Base-by-base conservation (phyloP, 2,888 invertebrate genomes). In the Pandemis corylana region DNA sequence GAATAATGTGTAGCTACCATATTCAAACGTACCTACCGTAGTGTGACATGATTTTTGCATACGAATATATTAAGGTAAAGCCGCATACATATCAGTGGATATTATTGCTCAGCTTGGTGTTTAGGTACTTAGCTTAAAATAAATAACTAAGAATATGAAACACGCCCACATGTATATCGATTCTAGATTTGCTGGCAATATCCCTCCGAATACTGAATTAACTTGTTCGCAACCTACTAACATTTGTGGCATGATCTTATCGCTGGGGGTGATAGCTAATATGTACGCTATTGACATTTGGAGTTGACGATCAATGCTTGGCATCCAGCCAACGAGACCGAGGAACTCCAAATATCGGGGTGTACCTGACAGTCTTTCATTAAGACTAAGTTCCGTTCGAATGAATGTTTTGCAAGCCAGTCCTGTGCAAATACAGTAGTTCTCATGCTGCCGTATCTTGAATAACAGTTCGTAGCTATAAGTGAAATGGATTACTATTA, bases 281-380 rank as follows among this genome's bases (percentile, higher is more conserved):
- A 74, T 66, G 69, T 65, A 65, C 44, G 80, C 83, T 85, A 89
- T 89, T 89, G 92, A 89, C 90, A 89, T 90, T 90, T 85, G 79
- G 80, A 82, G 79, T 79, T 84, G 84, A 83, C 87, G 84, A 89
- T 89, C 83, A 83, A 87, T 90, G 86, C 87, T 88, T 91, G 92
- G 90, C 85, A 66, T 12, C 20, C 61, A 77, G 88, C 91, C 92
- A 92, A 87, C 78, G 65, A 71, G 68, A 76, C 75, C 75, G 69
- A 75, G 76, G 76, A n/a, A 66, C 74, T 20, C 46, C 61, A 53
- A 66, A 70, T 70, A 75, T 66, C 42, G 68, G 41, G 9, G 65
- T 69, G n/a, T 69, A 74, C 65, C 74, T 69, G 69, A 64, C 65
- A 70, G 59, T 66, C 0, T 74, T 70, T 74, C 61, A 69, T 69